A percentile compares a stretch with the other conserved stretches of the same genome.
phyloP scores from a whole-genome alignment of 2,797 vertebrate genomes.

The Sphaeramia orbicularis region DNA sequence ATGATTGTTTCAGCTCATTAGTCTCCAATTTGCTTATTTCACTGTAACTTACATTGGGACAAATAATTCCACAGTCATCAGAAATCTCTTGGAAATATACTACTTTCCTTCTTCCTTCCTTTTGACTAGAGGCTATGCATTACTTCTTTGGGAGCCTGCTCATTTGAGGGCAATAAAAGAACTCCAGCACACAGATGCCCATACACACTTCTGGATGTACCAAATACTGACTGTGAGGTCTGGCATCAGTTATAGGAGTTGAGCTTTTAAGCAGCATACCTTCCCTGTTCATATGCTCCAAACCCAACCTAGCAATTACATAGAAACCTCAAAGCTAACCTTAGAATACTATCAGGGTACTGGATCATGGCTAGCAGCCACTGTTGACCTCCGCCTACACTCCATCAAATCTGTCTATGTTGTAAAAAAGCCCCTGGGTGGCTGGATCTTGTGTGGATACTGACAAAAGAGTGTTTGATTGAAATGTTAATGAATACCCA shows the following conservation, averaged over 20 bases:
- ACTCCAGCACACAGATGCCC: slow-evolving; percentile 17
- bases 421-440: slow-evolving; percentile 25
- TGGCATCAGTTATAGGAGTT: slow-evolving; percentile 61
- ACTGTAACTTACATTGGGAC: slow-evolving; percentile 2
- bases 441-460: slow-evolving; percentile 2
- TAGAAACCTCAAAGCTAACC: slow-evolving; percentile 71
- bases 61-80: background rate
- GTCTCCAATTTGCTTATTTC: slow-evolving; percentile 1
- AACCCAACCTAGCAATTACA: slow-evolving; percentile 63
- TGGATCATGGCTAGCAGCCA: slow-evolving; percentile 39
- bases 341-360: slow-evolving; percentile 53
- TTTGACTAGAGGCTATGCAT: background rate
- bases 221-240: slow-evolving; percentile 59
- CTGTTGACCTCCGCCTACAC: slow-evolving; percentile 34
- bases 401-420: slow-evolving; percentile 26
- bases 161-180: slow-evolving; percentile 17
- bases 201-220: slow-evolving; percentile 34
- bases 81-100: slow-evolving; percentile 4
- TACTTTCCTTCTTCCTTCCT: background rate
- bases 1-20: background rate
- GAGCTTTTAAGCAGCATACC: slow-evolving; percentile 57
- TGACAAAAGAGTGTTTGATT: slow-evolving; percentile 6
- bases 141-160: slow-evolving; percentile 14
- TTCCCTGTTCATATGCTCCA: slow-evolving; percentile 54
- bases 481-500: background rate